Percentiles rank a stretch among this genome's conserved stretches.
Conservation (phyloP, 2,888 invertebrate genomes). For the Lasioglossum oenotherae region DNA sequence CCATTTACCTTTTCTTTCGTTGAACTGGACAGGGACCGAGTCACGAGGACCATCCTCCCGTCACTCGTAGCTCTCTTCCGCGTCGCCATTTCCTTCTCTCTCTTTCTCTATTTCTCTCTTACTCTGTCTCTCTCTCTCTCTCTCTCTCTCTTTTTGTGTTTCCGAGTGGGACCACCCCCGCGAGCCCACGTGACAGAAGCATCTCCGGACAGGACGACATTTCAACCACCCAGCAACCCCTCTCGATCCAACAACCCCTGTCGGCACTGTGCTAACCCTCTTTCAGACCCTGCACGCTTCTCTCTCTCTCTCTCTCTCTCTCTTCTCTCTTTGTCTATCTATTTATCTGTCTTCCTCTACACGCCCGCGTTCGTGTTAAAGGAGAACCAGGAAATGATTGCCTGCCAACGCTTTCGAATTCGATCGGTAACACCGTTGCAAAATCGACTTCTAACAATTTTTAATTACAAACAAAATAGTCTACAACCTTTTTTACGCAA, state of each 20-base stretch:
- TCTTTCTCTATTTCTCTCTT: constrained; percentile 5
- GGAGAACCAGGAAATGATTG: not conserved
- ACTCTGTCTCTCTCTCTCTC: not conserved
- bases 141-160: constrained; percentile 1
- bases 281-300: constrained; percentile 40
- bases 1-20: constrained; percentile 23
- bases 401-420: too few species aligned
- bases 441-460: not conserved
- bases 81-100: not conserved
- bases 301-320: not conserved
- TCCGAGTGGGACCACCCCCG: not conserved
- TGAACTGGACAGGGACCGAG: constrained; percentile 13
- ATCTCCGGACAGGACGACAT: constrained; percentile 41
- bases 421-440: not conserved
- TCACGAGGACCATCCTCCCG: constrained; percentile 18
- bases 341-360: not conserved
- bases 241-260: constrained; percentile 12
- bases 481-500: too few species aligned
- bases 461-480: not conserved
- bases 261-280: not conserved
- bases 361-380: constrained; percentile 19
- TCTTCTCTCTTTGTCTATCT: not conserved
- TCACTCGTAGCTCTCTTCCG: constrained; percentile 14
- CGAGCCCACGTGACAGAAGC: constrained; percentile 36
- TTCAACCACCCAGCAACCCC: constrained; percentile 28